Evolutionary conservation across 2,797 vertebrate species (phyloP), one percentile per base, ranked within the genome.

Genomic region (Poeciliopsis gracilis): DNA sequence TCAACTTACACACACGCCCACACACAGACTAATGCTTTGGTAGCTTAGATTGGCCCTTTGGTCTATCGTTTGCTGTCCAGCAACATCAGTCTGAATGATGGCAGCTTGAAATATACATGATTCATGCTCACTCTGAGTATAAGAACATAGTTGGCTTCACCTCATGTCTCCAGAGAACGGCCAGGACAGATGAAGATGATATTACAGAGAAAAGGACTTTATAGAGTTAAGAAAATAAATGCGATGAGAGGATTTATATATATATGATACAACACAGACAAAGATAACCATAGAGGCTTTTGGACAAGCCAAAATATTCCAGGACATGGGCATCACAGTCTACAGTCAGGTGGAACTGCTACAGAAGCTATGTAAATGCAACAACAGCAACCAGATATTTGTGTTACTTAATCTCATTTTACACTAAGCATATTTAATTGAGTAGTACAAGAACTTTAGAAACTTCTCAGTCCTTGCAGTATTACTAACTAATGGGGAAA

Each of bases 31-130:
- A 30, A 51, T 57, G 73, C 28, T 67, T 2, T 49, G 20, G 70
- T 79, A 73, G 51, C 33, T 70, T 63, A 47, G 55, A 80, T 71
- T 82, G 72, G 83, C 45, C 61, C 57, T 76, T 75, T 82, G 51
- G 23, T 45, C 30, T 20, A 67, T 41, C 75, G 79, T 86, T 88
- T 86, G 77, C 77, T 87, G 66, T 51, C 66, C 73, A 67, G 66
- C 69, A 53, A 82, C 61, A 70, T 87, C 85, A 87, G 82, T 85
- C 83, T 83, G 83, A 89, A 81, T 85, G 86, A 87, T 83, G 86
- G 77, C 81, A 53, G 76, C 81, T 80, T 86, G 80, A 84, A 81
- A 72, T 86, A 86, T 89, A 84, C 49, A 20, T 51, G 84, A 79
- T 85, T 87, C 81, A 72, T 86, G 72, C 69, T 81, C 63, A 75